Percentiles rank a stretch among this genome's conserved stretches.
phyloP scores from a whole-genome alignment of 2,888 invertebrate species.

The Steinernema hermaphroditum region DNA sequence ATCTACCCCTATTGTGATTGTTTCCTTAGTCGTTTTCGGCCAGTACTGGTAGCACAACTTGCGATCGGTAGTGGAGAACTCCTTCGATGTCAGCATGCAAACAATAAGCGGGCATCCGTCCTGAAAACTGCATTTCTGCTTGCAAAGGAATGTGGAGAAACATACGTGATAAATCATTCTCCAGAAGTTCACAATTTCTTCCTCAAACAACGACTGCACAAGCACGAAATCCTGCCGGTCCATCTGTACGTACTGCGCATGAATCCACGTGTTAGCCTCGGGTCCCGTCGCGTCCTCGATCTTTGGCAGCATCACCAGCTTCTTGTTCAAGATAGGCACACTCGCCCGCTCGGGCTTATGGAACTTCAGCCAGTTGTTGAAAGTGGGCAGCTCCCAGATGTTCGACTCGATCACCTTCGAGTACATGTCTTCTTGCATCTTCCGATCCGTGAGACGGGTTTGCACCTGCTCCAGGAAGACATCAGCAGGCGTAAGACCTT shows the following conservation, averaged over 20 bases:
- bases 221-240: constrained; percentile 16
- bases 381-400: not conserved
- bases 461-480: constrained; percentile 17
- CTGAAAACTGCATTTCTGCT: not conserved
- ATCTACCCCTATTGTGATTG: no score
- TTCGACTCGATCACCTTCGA: constrained; percentile 2
- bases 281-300: constrained; percentile 16
- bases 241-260: constrained; percentile 21
- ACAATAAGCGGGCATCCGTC: not conserved
- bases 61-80: constrained; percentile 15
- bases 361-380: constrained; percentile 1
- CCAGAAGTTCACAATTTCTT: constrained; percentile 25
- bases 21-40: constrained; percentile 7
- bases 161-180: constrained; percentile 11
- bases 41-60: constrained; percentile 19
- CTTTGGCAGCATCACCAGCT: constrained; percentile 3
- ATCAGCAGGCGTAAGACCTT: not conserved
- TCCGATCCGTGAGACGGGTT: constrained; percentile 12
- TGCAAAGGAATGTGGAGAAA: not conserved
- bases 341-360: constrained; percentile 8
- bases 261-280: constrained; percentile 22
- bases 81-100: not conserved
- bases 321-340: constrained; percentile 1
- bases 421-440: constrained; percentile 25
- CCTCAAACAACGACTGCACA: constrained; percentile 12